Percentiles rank a stretch among this genome's conserved stretches.
These are phyloP conservation scores for Aphaenogaster rudis DNA, from an alignment of 1,140 invertebrate species.

Conservation along the genomic window DNA sequence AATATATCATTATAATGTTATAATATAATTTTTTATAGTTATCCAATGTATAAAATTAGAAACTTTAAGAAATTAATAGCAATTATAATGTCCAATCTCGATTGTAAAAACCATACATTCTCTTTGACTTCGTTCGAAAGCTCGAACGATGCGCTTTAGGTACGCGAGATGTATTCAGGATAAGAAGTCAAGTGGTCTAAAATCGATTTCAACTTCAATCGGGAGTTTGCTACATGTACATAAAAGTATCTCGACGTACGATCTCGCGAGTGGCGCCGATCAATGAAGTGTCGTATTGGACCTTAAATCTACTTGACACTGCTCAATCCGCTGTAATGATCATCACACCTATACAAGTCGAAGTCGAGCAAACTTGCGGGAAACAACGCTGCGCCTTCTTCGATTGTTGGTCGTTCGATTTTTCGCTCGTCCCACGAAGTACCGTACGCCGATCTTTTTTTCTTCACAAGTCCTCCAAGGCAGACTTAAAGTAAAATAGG, in stretches of 20 bases:
- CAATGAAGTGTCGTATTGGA: conserved; percentile 39
- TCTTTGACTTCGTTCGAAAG: not conserved
- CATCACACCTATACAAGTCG: not conserved
- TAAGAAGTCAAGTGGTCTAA: conserved; percentile 16
- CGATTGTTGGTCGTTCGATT: not conserved
- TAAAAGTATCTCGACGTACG: conserved; percentile 4
- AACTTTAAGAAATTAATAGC: not conserved
- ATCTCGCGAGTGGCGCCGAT: conserved; percentile 16
- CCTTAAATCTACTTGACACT: conserved; percentile 15
- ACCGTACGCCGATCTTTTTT: not conserved
- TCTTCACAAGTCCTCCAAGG: not conserved
- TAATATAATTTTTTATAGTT: not conserved
- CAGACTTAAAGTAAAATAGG: conserved; percentile 13
- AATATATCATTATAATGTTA: not conserved
- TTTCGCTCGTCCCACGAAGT: conserved; percentile 20
- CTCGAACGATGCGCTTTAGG: not conserved
- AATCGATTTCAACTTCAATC: conserved; percentile 37
- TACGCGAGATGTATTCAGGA: not conserved
- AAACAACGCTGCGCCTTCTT: not conserved
- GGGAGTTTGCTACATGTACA: not conserved
- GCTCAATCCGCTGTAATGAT: not conserved
- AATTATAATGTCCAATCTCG: conserved; percentile 18
- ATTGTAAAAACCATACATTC: conserved; percentile 13
- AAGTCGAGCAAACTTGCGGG: not conserved
- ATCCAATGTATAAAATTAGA: conserved; percentile 15